Percentiles rank a stretch among this genome's conserved stretches.
phyloP scores from a whole-genome alignment of 2,797 vertebrate species.

The Falco novaeseelandiae region DNA sequence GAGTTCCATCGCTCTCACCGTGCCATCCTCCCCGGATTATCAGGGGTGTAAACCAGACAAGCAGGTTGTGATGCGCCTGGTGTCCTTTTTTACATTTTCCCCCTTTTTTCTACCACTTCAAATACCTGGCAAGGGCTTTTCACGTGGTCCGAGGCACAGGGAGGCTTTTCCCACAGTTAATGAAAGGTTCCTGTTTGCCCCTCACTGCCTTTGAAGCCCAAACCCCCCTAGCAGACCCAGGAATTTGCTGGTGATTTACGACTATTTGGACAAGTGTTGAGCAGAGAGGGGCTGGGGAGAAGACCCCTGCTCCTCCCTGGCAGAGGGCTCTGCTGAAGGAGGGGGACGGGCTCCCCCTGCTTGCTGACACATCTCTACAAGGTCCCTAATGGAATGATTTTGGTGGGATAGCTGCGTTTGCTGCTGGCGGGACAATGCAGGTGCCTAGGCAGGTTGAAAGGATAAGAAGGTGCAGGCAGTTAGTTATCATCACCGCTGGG shows the following conservation, averaged over 20 bases:
- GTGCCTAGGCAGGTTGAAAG: neutral
- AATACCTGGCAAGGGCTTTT: neutral
- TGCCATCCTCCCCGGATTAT: neutral
- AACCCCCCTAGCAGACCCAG: conserved; percentile 76
- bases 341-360: neutral
- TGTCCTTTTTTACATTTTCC: neutral
- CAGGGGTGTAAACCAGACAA: neutral
- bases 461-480: neutral
- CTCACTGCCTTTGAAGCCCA: conserved; percentile 74
- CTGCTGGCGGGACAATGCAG: neutral
- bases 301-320: conserved; percentile 74
- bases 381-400: neutral
- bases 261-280: conserved; percentile 91
- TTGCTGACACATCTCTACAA: neutral
- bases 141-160: neutral
- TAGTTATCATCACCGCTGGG: neutral
- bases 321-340: neutral
- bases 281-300: conserved; percentile 79
- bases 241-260: conserved; percentile 86
- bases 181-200: conserved; percentile 75
- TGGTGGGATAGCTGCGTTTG: neutral
- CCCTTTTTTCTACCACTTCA: neutral
- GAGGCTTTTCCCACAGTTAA: conserved; percentile 52
- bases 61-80: neutral
- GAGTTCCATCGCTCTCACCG: neutral